phyloP scores from a whole-genome alignment of 2,888 invertebrate species.

The Tyria jacobaeae region DNA sequence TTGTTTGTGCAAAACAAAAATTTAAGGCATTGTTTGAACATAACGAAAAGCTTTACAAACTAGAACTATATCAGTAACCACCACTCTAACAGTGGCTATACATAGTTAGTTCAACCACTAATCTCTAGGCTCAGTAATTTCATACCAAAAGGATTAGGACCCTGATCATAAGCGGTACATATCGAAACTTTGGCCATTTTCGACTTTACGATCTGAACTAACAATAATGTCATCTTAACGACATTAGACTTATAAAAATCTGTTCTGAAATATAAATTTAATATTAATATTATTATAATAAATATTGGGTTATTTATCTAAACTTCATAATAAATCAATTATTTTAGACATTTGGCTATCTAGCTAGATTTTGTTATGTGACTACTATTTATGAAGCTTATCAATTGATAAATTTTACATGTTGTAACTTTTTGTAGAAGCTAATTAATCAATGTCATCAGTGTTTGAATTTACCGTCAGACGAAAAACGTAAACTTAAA shows the following conservation, averaged over 20 bases:
- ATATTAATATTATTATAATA: background rate
- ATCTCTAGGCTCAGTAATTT: slow-evolving; percentile 26
- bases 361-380: background rate
- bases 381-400: background rate
- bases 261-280: background rate
- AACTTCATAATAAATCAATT: background rate
- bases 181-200: slow-evolving; percentile 36
- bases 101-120: slow-evolving; percentile 13
- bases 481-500: too few species aligned
- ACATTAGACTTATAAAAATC: slow-evolving; percentile 1
- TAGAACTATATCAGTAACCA: slow-evolving; percentile 1
- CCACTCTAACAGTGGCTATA: slow-evolving; percentile 9
- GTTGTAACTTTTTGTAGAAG: too few species aligned
- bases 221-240: slow-evolving; percentile 17
- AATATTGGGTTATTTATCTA: background rate
- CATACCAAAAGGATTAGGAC: slow-evolving; percentile 19
- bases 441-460: background rate
- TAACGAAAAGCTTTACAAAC: slow-evolving; percentile 1
- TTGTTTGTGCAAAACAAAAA: background rate
- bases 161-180: slow-evolving; percentile 30
- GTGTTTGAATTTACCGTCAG: background rate
- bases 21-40: background rate
- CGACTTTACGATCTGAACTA: slow-evolving; percentile 28
- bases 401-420: too few species aligned
- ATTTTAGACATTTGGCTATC: background rate